These are phyloP conservation scores for Thripadectes ignobilis DNA, from an alignment of 2,797 vertebrate species.

Conservation along the genomic window DNA sequence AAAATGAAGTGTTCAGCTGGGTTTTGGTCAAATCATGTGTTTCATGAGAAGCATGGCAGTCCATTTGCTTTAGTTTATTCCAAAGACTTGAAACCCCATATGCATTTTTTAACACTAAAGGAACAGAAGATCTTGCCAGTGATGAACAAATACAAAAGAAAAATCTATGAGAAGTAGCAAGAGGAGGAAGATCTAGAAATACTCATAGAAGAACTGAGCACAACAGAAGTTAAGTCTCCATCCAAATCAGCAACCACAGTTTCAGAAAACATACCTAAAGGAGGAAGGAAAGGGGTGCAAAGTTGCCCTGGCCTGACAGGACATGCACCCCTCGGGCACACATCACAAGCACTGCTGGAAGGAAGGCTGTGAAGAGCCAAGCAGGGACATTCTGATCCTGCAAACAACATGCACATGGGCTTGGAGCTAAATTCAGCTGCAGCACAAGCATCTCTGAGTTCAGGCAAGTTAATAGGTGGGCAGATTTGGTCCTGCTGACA, in stretches of 20 bases:
- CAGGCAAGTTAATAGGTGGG: background rate
- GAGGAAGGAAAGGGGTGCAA: background rate
- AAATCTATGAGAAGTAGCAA: background rate
- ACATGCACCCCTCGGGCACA: background rate
- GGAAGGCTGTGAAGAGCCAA: background rate
- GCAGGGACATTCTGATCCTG: background rate
- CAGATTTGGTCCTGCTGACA: background rate
- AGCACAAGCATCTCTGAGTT: rapidly evolving
- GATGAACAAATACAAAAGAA: background rate
- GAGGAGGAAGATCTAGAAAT: background rate
- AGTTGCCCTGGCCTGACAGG: background rate
- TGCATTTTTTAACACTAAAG: background rate
- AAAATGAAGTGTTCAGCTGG: background rate
- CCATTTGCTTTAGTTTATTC: background rate
- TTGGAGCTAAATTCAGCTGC: background rate
- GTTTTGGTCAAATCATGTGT: background rate
- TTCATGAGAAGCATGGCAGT: background rate
- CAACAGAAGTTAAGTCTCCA: background rate
- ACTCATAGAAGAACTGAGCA: background rate
- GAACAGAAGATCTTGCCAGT: background rate
- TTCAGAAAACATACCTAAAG: background rate
- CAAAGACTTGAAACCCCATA: background rate
- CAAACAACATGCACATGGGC: background rate
- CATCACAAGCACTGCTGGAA: background rate
- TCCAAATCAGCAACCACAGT: background rate